Evolutionary conservation across 2,113 vertebrate genomes (phyloP), one percentile per base, ranked within the genome.

Genomic region (Neolamprologus cancellatus): DNA sequence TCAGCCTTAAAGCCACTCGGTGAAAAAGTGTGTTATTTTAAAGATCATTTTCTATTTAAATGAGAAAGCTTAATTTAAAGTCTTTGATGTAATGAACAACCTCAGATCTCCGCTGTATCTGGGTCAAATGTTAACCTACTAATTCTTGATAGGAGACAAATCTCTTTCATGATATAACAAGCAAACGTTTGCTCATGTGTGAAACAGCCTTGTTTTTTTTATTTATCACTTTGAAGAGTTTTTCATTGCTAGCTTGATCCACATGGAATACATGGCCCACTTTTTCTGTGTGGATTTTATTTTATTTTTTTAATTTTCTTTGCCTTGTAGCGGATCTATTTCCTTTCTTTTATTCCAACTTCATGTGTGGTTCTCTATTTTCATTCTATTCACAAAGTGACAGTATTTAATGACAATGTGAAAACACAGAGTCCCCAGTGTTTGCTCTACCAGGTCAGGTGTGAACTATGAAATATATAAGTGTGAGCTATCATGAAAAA

Each of bases 201-300:
- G 25, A 85, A 89, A 76, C 90, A 74, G 87, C 64, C 88, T 88
- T 88, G 85, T 89, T 91, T 89, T 84, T 91, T 90, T 93, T 93
- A 92, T 93, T 93, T 81, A 93, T 90, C 66, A 84, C 91, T 94
- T 92, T 93, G 91, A 93, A 93, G 93, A 83, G 32, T 89, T 94
- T 89, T 91, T 90, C 76, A 85, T 82, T 20, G 41, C 85, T 20
- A 86, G 64, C 83, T 23, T 1, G 18, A 84, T 93, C 92, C 94
- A 78, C 50, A 74, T 84, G 91, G 93, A 91, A 91, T 90, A 86
- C 79, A 79, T 90, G 93, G 61, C 92, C 91, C 89, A 94, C 61
- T 87, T 94, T 64, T 15, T 28, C 46, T 44, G 28, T 6, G 3
- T 41, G 44, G 9, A 54, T 61, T 48, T 50, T 8, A 34, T 34